A percentile compares a stretch with the other conserved stretches of the same genome.
These are phyloP conservation scores for Camarhynchus parvulus DNA, from an alignment of 2,113 vertebrate genomes.

Conservation along the genomic window DNA sequence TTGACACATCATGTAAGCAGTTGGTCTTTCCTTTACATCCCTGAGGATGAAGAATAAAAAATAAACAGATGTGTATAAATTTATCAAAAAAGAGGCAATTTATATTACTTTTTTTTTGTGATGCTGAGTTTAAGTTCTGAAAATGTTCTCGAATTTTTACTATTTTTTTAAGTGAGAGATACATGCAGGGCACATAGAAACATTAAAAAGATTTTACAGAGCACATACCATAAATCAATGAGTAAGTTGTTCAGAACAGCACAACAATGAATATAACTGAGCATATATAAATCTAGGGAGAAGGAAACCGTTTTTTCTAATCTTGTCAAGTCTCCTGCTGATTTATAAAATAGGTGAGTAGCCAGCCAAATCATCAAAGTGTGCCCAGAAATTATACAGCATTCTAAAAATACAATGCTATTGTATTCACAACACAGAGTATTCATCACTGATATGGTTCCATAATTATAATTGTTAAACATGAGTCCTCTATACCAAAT, in stretches of 20 bases:
- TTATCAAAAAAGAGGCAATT: neutral
- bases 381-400: constrained; percentile 30
- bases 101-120: neutral
- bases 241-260: constrained; percentile 52
- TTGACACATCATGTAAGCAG: neutral
- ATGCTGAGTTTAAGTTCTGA: neutral
- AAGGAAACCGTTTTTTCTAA: constrained; percentile 12
- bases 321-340: constrained; percentile 45
- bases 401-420: constrained; percentile 47
- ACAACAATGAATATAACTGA: constrained; percentile 45
- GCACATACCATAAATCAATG: constrained; percentile 36
- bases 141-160: neutral
- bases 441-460: constrained; percentile 37
- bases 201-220: constrained; percentile 22
- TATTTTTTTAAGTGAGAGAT: neutral
- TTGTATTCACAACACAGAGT: constrained; percentile 29
- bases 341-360: constrained; percentile 46
- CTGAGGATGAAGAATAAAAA: neutral
- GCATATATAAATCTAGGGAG: constrained; percentile 37
- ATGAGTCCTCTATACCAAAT: constrained; percentile 3
- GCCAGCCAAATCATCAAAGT: constrained; percentile 42
- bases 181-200: constrained; percentile 30
- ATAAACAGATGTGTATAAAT: neutral
- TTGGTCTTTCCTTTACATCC: neutral
- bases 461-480: constrained; percentile 45